Base-by-base conservation (phyloP, 2,113 vertebrate genomes). In the Numenius arquata region DNA sequence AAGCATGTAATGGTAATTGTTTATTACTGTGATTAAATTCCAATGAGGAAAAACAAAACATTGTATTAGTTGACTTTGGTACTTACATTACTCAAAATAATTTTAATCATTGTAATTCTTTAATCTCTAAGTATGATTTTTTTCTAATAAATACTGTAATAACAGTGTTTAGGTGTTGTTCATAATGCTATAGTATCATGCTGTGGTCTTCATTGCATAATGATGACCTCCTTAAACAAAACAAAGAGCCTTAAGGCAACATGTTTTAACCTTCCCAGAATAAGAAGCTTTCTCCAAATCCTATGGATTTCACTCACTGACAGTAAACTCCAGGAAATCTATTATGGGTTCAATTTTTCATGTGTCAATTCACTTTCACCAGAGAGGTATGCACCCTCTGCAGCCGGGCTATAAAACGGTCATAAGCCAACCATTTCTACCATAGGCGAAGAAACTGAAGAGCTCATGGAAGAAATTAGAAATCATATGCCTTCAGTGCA, bases 11-110 rank as follows among this genome's bases (percentile, higher is more conserved):
- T 17, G n/a, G 17, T 40, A 89, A 67, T 53, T 87, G 10, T 88
- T 94, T 52, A 95, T 85, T 91, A 83, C 74, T 75, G 66, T 82
- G 40, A 95, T 73, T 91, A 94, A 95, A 94, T 85, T 45, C 41
- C 43, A 59, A 78, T 58, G 61, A 73, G 41, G 7, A 66, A 74
- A 91, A 90, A 0, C 5, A 79, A 96, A 75, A 81, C 73, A 86
- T 62, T 94, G 65, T 36, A 88, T 84, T 94, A 76, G 18, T 29
- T 95, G 76, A 81, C 41, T 52, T 26, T 30, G 7, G 14, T 48
- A 90, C 83, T 94, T 80, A 45, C 32, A 26, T 77, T 92, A 32
- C 32, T 84, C 9, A 80, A 66, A 95, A 89, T 26, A 48, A 79
- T 40, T 88, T 88, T 78, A 92, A 73, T 95, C 29, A 73, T 43